Base-by-base conservation (phyloP, 2,797 vertebrate species). In the Coregonus sp. region DNA sequence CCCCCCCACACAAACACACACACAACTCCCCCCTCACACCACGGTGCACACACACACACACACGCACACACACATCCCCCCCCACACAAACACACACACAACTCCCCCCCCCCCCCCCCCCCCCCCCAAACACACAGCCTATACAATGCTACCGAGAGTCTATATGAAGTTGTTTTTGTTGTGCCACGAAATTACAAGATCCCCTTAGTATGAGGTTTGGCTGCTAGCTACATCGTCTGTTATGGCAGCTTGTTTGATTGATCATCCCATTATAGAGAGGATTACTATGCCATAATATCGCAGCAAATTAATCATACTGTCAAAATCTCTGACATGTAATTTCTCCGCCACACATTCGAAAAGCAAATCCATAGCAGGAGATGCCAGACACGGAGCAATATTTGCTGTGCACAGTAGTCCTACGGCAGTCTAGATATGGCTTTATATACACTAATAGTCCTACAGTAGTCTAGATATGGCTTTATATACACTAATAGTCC, bases 241-340 rank as follows among this genome's bases (percentile, higher is more conserved):
- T 81, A 70, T 5, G 65, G 79, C 80, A 78, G 82, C 86, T 84
- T 51, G 35, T 11, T 79, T 89, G 88, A 89, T 89, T 87, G 87
- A 90, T 90, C 37, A 75, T 83, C 2, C 33, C 69, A n/a, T 82
- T 16, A 76, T 3, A 25, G 81, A 74, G 74, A 86, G 86, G 88
- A 88, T 90, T 89, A 89, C 90, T 81, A 87, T 79, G 87, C 84
- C 78, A 79, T 72, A 85, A 89, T 81, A 85, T 86, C 78, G 88
- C 83, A 87, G 88, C 87, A 81, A 86, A 93, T 93, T 87, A 91
- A 93, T 94, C 92, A 92, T 91, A 65, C 77, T 90, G 90, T 85
- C 91, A 82, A 74, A 2, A 70, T 3, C 85, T 81, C 84, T 86
- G 89, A 91, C 87, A 80, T 88, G 88, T 91, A 84, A 90, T 91